Evolutionary conservation across 2,888 invertebrate species (phyloP).

Genomic region (Hydroisotoma schaefferi): DNA sequence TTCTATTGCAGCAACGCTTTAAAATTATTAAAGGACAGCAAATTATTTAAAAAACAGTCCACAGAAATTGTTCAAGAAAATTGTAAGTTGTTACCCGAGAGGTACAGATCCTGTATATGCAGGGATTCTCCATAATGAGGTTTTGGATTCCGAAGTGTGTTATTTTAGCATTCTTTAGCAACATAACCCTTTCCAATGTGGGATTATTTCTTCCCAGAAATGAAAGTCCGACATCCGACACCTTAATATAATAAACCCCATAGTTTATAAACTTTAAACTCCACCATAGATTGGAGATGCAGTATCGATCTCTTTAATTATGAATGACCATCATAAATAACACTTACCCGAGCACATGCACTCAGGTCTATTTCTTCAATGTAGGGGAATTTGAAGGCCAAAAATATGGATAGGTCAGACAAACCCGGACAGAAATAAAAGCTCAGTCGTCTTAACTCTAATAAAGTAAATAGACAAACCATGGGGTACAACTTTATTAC

Average conservation of each 20-base stretch:
- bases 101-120: slow-evolving; percentile 4
- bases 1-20: slow-evolving; percentile 4
- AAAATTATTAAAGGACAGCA: background rate
- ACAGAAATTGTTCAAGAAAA: background rate
- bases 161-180: slow-evolving; percentile 10
- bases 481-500: background rate
- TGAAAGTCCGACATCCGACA: slow-evolving; percentile 1
- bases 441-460: slow-evolving; percentile 4
- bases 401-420: background rate
- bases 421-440: background rate
- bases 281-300: no score
- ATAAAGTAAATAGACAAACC: background rate
- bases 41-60: background rate
- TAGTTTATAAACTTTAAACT: background rate
- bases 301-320: background rate
- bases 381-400: slow-evolving; percentile 3
- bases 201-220: slow-evolving; percentile 7
- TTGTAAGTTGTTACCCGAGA: slow-evolving; percentile 1
- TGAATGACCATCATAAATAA: background rate
- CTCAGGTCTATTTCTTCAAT: slow-evolving; percentile 6
- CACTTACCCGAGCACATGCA: background rate
- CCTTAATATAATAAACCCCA: background rate
- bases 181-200: slow-evolving; percentile 1
- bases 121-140: background rate
- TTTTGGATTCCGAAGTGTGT: slow-evolving; percentile 6